Evolutionary conservation across 2,797 vertebrate genomes (phyloP).

Genomic region (Clamator glandarius): DNA sequence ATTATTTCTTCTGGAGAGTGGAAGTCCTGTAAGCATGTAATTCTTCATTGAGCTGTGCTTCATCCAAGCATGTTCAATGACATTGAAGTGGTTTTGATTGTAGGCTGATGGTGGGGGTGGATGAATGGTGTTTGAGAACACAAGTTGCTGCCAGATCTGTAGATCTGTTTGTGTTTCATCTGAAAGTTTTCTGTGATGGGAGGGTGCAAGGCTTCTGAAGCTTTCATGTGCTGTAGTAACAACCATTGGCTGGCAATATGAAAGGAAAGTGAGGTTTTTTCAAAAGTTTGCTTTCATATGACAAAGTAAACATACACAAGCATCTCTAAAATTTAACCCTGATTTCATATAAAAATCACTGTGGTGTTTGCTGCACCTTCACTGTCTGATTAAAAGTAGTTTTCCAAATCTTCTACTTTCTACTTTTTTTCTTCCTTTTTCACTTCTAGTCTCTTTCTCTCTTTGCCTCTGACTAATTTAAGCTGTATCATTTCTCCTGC

Average conservation of each 20-base stretch:
- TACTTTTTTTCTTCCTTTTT: neutral
- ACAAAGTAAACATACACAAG: neutral
- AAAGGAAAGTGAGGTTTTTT: neutral
- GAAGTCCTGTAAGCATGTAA: neutral
- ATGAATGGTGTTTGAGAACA: neutral
- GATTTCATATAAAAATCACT: neutral
- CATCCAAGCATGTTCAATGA: accelerated
- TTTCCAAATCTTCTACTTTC: neutral
- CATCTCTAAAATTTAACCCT: neutral
- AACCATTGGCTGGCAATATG: neutral
- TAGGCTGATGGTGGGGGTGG: neutral
- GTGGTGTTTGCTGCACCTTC: neutral
- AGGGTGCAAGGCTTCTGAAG: neutral
- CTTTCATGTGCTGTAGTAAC: neutral
- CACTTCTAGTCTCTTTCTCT: neutral
- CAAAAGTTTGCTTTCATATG: neutral
- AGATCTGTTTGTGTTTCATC: neutral
- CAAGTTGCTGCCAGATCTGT: neutral
- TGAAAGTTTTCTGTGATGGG: neutral
- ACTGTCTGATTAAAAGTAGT: neutral
- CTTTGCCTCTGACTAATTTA: neutral
- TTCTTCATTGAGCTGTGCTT: neutral
- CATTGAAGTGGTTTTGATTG: neutral
- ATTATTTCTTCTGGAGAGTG: neutral
- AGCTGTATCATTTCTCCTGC: neutral